phyloP scores from a whole-genome alignment of 2,113 vertebrate genomes.

The Oplegnathus fasciatus region DNA sequence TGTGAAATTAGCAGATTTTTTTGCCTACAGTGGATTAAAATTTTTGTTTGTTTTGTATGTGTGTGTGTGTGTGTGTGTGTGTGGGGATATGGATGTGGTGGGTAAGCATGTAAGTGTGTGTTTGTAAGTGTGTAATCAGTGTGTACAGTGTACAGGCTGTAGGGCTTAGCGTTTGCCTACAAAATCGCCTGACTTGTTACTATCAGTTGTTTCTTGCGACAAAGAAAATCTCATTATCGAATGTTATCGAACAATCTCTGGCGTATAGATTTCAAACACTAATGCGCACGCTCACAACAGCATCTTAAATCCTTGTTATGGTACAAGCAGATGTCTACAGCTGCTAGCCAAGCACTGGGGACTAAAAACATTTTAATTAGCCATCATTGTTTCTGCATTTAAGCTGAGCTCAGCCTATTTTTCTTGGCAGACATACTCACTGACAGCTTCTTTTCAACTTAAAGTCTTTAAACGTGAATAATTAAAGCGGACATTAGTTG shows the following conservation, averaged over 20 bases:
- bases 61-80: conserved; percentile 8
- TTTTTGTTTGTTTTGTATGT: conserved; percentile 33
- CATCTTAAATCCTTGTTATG: conserved; percentile 54
- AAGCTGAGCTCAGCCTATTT: conserved; percentile 48
- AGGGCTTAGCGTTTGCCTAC: background rate
- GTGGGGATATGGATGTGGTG: conserved; percentile 10
- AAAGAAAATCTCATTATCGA: conserved; percentile 41
- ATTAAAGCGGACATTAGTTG: conserved; percentile 50
- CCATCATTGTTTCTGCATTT: conserved; percentile 61
- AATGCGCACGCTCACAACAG: conserved; percentile 2
- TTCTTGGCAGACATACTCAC: conserved; percentile 37
- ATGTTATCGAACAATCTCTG: conserved; percentile 3
- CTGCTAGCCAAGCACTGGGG: conserved; percentile 57
- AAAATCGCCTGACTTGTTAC: conserved; percentile 26
- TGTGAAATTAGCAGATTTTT: conserved; percentile 77
- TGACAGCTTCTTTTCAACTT: conserved; percentile 25
- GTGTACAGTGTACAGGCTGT: conserved; percentile 18
- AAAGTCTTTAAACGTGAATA: conserved; percentile 36
- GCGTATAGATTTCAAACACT: conserved; percentile 37
- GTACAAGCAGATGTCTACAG: conserved; percentile 58
- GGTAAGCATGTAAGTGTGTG: conserved; percentile 9
- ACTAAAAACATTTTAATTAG: conserved; percentile 71
- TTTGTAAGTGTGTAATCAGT: background rate
- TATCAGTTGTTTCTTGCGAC: conserved; percentile 34
- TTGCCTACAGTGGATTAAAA: conserved; percentile 63